These are phyloP conservation scores for Urocitellus parryii DNA, from an alignment of 2,113 vertebrate species.

Conservation along the genomic window DNA sequence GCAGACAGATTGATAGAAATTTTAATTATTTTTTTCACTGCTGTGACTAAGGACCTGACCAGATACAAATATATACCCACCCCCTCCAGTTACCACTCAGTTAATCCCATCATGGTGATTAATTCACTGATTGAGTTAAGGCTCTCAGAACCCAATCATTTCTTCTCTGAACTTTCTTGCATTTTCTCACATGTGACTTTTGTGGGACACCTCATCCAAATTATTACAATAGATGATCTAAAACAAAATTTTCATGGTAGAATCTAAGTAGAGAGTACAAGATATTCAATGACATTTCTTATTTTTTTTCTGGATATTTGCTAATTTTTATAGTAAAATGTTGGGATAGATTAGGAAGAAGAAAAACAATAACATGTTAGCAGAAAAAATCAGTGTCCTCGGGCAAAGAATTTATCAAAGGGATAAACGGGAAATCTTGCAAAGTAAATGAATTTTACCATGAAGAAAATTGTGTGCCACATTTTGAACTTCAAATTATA, in stretches of 20 bases:
- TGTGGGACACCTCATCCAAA: too few relatives aligned
- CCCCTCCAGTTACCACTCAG: too few relatives aligned
- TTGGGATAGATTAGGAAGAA: neutral
- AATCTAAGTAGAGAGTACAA: neutral
- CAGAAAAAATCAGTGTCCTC: neutral
- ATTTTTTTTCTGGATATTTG: neutral
- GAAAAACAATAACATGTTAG: neutral
- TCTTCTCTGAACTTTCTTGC: too few relatives aligned
- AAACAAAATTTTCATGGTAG: neutral
- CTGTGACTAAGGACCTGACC: too few relatives aligned
- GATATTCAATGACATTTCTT: neutral
- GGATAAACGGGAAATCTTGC: neutral
- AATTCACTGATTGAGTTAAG: too few relatives aligned
- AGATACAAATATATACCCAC: too few relatives aligned
- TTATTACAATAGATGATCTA: neutral
- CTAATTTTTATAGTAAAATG: neutral
- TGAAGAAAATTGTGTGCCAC: neutral
- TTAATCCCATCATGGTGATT: too few relatives aligned
- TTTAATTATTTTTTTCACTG: too few relatives aligned
- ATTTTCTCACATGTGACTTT: too few relatives aligned
- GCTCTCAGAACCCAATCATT: too few relatives aligned
- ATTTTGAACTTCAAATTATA: neutral
- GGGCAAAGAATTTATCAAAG: neutral
- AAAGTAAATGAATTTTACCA: neutral
- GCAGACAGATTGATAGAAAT: neutral